A percentile compares a stretch with the other conserved stretches of the same genome.
These are phyloP conservation scores for Turritopsis rubra DNA, from an alignment of 30 jellyfish, hydroid and myxozoan genomes.

Conservation along the genomic window DNA sequence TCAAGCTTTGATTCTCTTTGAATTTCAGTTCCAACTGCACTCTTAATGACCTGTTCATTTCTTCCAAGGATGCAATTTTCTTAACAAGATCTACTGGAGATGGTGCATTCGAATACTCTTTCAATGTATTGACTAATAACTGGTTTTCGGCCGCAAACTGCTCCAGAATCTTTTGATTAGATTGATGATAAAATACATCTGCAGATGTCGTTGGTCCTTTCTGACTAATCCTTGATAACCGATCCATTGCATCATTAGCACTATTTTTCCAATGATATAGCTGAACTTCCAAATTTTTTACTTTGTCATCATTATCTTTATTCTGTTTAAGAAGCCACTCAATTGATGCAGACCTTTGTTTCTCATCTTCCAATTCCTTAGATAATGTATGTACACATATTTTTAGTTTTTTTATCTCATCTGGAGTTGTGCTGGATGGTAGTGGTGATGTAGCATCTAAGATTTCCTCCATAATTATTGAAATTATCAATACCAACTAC, in stretches of 20 bases:
- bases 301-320: not conserved
- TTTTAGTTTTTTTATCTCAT: not conserved
- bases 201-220: conserved; percentile 3
- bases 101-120: not conserved
- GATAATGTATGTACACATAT: not conserved
- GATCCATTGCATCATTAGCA: conserved; percentile 16
- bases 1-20: not conserved
- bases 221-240: not conserved
- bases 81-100: not conserved
- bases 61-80: not conserved
- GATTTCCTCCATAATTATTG: too few relatives aligned
- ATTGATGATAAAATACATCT: not conserved
- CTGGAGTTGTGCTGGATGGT: not conserved
- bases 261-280: conserved; percentile 2
- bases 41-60: not conserved
- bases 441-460: too few relatives aligned
- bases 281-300: not conserved
- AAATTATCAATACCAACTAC: too few relatives aligned
- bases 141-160: not conserved
- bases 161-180: not conserved
- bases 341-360: not conserved
- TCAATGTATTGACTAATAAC: not conserved
- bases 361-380: not conserved
- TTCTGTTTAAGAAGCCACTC: conserved; percentile 1
- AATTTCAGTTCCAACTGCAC: not conserved